These are phyloP conservation scores for Chrysocyon brachyurus DNA, from an alignment of 2,797 vertebrate genomes.

Conservation along the genomic window DNA sequence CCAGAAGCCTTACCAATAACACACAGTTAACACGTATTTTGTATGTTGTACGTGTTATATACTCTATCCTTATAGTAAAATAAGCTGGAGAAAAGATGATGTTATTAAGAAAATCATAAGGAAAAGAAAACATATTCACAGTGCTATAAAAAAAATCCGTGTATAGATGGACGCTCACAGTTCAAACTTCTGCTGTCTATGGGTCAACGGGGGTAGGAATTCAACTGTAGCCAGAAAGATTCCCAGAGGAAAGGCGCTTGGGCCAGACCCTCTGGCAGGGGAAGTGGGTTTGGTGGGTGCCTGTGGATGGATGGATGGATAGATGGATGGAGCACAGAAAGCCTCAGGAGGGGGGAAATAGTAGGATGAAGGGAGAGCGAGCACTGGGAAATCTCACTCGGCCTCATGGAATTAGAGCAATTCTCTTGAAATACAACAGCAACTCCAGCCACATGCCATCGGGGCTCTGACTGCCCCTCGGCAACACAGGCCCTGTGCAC, in stretches of 20 bases:
- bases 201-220: not conserved
- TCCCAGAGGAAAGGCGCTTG: not conserved
- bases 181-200: not conserved
- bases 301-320: not conserved
- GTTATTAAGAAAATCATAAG: not conserved
- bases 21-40: not conserved
- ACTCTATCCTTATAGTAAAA: not conserved
- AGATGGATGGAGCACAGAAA: not conserved
- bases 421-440: not conserved
- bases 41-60: not conserved
- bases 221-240: conserved; percentile 17
- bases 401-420: not conserved
- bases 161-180: not conserved
- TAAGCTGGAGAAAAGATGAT: not conserved
- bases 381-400: not conserved
- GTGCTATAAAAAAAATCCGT: not conserved
- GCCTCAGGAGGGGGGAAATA: not conserved
- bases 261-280: not conserved
- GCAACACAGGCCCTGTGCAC: not conserved
- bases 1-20: not conserved
- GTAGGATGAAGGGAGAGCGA: not conserved
- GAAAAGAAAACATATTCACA: not conserved
- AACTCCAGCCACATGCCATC: not conserved
- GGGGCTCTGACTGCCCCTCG: not conserved
- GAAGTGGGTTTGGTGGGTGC: not conserved